Base-by-base conservation (phyloP, 1,140 invertebrate species). In the Caenorhabditis brenneri region DNA sequence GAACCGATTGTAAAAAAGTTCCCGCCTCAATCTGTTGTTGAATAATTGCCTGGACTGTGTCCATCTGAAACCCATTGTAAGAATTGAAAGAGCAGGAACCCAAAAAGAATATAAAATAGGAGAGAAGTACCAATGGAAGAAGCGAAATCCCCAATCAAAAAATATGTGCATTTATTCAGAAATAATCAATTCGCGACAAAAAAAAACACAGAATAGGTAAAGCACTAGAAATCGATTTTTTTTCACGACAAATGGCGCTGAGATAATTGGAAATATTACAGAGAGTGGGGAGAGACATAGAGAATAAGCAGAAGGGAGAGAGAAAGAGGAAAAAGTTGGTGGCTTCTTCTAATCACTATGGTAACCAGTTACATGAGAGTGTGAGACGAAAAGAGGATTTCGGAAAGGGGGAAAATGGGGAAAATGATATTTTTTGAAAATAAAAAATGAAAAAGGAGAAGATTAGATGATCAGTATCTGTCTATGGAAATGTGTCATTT, bases 11-110 rank as follows among this genome's bases (percentile, higher is more conserved):
- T 15, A 74, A 29, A 42, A 74, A 74, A 7, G 65, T 74, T 74
- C 65, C 65, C 7, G 65, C 65, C n/a, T 74, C 65, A 36, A 74
- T 74, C 42, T 74, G 65, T 42, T 74, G 65, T 42, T 74, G 65
- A 24, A 74, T 74, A 24, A 74, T 74, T 3, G 65, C 65, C 42
- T 74, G 65, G 19, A 74, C 65, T 42, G 65, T 74, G 65, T 74
- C 65, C 65, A 74, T 74, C 16, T 46, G 33, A 29, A 27, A 16
- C 10, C 27, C 9, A 12, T 58, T n/a, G 33, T 1, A 16, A 3
- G 36, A 39, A 65, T 6, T 33, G 19, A 10, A n/a, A 16, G n/a
- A 27, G 24, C 6, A 58, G 24, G 15, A 24, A 58, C 7, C 27
- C 7, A 58, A 29, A 51, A 9, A 51, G n/a, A 10, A 3, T 19